Conservation (phyloP, 2,797 vertebrate species). For the Synanceia verrucosa region DNA sequence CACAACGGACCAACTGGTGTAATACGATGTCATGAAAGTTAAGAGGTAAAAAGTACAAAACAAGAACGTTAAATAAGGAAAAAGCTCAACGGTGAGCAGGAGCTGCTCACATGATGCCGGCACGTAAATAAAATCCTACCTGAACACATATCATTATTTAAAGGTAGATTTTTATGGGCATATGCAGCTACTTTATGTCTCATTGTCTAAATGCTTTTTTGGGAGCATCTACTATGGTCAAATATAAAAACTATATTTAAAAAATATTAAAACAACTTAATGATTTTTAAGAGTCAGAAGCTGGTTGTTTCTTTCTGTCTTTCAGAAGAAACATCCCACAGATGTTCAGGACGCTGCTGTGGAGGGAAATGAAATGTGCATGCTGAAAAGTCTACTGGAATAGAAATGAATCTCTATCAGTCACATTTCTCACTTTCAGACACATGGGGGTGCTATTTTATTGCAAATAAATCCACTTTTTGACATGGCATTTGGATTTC, state of each 20-base stretch:
- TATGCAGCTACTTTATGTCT: neutral
- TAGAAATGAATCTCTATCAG: no score
- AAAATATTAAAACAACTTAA: neutral
- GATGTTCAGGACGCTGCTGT: no score
- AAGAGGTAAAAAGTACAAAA: no score
- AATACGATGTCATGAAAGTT: no score
- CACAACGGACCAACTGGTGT: no score
- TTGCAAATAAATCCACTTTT: neutral
- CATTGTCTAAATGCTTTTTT: neutral
- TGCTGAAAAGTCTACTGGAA: no score
- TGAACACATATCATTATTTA: neutral
- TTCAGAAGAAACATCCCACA: neutral
- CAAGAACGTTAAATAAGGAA: no score
- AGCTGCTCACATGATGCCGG: no score
- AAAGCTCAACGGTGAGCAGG: no score
- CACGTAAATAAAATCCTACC: neutral
- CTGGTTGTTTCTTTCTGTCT: no score
- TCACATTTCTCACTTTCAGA: neutral
- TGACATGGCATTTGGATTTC: neutral
- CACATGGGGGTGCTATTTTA: conserved; percentile 61
- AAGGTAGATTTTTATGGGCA: neutral
- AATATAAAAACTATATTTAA: neutral
- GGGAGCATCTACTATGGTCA: neutral
- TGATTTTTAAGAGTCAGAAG: neutral
- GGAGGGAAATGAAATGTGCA: no score